These are phyloP conservation scores for Apeltes quadracus DNA, from an alignment of 2,113 vertebrate genomes.

Conservation along the genomic window DNA sequence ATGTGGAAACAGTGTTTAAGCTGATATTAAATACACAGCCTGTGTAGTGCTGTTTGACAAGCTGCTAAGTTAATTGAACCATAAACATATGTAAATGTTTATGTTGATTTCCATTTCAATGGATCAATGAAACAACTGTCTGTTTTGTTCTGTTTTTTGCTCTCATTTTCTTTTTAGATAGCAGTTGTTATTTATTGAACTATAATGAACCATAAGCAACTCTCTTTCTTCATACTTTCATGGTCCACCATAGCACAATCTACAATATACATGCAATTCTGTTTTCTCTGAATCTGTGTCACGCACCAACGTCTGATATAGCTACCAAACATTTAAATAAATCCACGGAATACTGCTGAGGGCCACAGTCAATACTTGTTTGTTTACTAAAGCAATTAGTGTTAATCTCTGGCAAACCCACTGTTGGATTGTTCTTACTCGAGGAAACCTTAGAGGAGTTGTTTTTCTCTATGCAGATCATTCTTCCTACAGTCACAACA, in stretches of 20 bases:
- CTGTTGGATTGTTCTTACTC: background rate
- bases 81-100: background rate
- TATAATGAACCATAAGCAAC: background rate
- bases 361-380: background rate
- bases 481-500: background rate
- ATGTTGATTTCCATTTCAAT: constrained; percentile 1
- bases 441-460: background rate
- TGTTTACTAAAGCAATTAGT: constrained; percentile 16
- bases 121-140: background rate
- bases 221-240: background rate
- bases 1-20: background rate
- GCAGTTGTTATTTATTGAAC: background rate
- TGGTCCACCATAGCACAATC: background rate
- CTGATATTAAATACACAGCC: background rate
- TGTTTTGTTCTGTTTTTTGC: background rate
- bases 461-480: constrained; percentile 34
- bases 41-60: constrained; percentile 14
- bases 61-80: constrained; percentile 11
- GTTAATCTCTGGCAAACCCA: background rate
- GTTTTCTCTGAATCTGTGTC: background rate
- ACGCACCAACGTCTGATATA: background rate
- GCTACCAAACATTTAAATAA: background rate
- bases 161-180: background rate
- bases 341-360: background rate
- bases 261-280: background rate